phyloP scores from a whole-genome alignment of 53 echinoderm and acorn worm species.

The Holothuria leucospilota region DNA sequence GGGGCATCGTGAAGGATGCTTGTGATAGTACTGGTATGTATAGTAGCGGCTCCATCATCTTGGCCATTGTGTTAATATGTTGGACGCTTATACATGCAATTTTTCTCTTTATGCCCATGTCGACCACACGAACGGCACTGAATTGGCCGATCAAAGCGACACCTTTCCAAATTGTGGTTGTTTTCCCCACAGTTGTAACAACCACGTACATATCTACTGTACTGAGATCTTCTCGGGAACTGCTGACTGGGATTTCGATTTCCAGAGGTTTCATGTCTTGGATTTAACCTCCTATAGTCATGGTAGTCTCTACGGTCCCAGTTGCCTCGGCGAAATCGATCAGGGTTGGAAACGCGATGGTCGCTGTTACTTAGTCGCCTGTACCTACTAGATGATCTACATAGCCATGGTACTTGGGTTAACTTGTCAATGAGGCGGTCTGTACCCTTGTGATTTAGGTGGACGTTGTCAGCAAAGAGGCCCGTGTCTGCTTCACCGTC shows the following conservation, averaged over 20 bases:
- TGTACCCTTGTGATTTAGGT: neutral
- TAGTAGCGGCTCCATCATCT: too few species aligned
- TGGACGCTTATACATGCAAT: neutral
- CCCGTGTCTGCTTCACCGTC: neutral
- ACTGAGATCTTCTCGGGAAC: neutral
- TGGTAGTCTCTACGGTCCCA: neutral
- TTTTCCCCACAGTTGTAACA: constrained; percentile 5
- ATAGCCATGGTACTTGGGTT: neutral
- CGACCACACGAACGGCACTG: constrained; percentile 7
- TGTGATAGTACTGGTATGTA: neutral
- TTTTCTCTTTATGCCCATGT: neutral
- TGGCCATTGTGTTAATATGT: too few species aligned
- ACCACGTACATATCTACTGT: neutral
- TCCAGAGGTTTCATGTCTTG: neutral
- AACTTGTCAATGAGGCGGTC: neutral
- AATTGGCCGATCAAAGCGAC: neutral
- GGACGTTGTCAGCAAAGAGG: neutral
- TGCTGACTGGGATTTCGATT: neutral
- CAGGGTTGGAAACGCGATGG: neutral
- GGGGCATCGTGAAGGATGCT: neutral
- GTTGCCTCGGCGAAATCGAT: neutral
- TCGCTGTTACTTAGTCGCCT: neutral
- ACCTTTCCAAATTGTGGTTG: constrained; percentile 1
- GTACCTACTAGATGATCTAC: neutral
- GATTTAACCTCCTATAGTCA: neutral